Evolutionary conservation across 2,888 invertebrate genomes (phyloP), one percentile per base, ranked within the genome.

Genomic region (Tortricodes alternella): DNA sequence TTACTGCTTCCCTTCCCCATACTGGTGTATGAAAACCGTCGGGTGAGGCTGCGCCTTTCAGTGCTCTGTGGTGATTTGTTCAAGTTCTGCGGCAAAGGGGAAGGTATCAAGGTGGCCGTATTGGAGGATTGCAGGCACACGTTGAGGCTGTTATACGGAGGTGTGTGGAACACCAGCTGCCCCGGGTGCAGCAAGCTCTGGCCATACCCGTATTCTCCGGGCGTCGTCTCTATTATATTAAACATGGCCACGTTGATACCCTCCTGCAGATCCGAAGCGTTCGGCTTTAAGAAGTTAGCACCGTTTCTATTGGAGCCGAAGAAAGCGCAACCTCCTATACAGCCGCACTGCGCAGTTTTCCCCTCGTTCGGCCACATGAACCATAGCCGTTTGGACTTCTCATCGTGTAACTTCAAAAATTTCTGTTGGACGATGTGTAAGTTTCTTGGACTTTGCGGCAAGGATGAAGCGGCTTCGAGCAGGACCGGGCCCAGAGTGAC

Each of bases 261-360:
- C 68, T 97, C 97, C 53, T 93, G 93, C 34, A 96, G 86, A 84
- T 97, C 97, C 57, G 94, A 94, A 19, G 94, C 92, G 61, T 93
- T 95, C 0, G 97, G 97, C 73, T 96, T 96, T 65, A 99, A 96
- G 84, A 98, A 98, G 64, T 94, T 94, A 8, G 93, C 89, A 0
- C 98, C 99, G 78, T 98, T 98, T 72, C 94, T 93, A 81, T 98
- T 98, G 51, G 93, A 94, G 1, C 98, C 99, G 76, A 99, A 99
- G 89, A 99, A 99, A 8, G 92, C 92, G 75, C 98, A 98, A 0
- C 98, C 98, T 2, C 99, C 99, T 23, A 96, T 95, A 79, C 99
- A 99, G 0, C 99, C 99, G 78, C 99, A 99, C 66, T 95, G 96
- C 0, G 93, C 89, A 56, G 92, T 91, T 64, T 94, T 94, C 1